A percentile compares a stretch with the other conserved stretches of the same genome.
Conservation (phyloP, 2,113 vertebrate genomes). For the Mirza zaza region DNA sequence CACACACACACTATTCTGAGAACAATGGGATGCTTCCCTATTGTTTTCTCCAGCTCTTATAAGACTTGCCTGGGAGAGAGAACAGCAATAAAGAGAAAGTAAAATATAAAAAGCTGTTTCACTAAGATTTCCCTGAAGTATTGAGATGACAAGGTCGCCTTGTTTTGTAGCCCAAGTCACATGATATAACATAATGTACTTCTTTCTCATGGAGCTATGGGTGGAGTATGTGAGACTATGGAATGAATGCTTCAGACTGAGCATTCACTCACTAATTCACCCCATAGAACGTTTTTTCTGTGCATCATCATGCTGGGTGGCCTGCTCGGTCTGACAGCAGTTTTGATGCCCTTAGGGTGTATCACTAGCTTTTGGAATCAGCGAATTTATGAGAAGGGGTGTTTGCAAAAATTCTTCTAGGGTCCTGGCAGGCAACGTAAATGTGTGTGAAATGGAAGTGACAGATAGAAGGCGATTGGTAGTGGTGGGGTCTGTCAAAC, state of each 20-base stretch:
- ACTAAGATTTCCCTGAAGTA: neutral
- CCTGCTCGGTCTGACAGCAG: neutral
- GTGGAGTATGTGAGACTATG: neutral
- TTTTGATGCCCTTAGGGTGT: neutral
- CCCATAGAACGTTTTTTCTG: accelerated
- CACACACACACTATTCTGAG: neutral
- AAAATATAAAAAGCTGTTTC: neutral
- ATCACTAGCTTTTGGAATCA: neutral
- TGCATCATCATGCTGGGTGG: neutral
- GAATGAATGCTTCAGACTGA: neutral
- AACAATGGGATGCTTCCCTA: neutral
- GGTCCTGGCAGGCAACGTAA: neutral
- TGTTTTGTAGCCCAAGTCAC: neutral
- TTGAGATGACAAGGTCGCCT: no score
- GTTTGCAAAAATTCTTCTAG: neutral
- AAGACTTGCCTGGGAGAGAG: neutral
- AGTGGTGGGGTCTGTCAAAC: neutral
- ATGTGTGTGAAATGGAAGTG: neutral
- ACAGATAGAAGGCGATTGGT: neutral
- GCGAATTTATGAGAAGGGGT: neutral
- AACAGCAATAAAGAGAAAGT: neutral
- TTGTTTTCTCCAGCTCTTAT: neutral
- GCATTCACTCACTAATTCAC: no score
- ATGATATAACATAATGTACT: neutral
- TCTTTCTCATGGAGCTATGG: neutral